A percentile compares a stretch with the other conserved stretches of the same genome.
Evolutionary conservation across 2,888 invertebrate species (phyloP).

Genomic region (Clitarchus hookeri): DNA sequence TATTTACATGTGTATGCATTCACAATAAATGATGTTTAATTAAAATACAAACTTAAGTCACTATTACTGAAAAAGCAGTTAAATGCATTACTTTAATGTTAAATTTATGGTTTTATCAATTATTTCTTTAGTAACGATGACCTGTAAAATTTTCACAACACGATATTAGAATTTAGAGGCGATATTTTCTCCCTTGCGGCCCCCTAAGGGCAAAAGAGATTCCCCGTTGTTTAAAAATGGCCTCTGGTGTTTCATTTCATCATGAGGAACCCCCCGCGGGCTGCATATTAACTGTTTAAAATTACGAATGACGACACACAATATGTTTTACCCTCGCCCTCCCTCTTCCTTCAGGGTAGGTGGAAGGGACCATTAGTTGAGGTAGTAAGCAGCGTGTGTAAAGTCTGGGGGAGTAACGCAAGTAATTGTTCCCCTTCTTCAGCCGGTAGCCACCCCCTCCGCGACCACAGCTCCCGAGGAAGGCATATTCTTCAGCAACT

Average conservation of each 20-base stretch:
- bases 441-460: neutral
- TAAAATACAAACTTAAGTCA: no score
- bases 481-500: neutral
- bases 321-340: conserved; percentile 15
- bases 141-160: neutral
- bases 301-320: conserved; percentile 26
- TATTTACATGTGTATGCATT: no score
- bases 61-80: no score
- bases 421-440: conserved; percentile 19
- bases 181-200: neutral
- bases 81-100: no score
- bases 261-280: neutral
- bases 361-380: conserved; percentile 7
- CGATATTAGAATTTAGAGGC: neutral
- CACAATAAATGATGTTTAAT: no score
- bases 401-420: neutral
- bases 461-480: neutral
- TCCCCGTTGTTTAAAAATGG: neutral
- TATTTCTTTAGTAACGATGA: no score
- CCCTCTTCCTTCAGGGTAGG: neutral
- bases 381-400: neutral
- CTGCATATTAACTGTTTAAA: conserved; percentile 24
- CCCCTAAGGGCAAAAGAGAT: neutral
- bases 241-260: neutral
- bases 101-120: no score